Conservation (phyloP, 2,888 invertebrate species). For the Scaptomyza parva region DNA sequence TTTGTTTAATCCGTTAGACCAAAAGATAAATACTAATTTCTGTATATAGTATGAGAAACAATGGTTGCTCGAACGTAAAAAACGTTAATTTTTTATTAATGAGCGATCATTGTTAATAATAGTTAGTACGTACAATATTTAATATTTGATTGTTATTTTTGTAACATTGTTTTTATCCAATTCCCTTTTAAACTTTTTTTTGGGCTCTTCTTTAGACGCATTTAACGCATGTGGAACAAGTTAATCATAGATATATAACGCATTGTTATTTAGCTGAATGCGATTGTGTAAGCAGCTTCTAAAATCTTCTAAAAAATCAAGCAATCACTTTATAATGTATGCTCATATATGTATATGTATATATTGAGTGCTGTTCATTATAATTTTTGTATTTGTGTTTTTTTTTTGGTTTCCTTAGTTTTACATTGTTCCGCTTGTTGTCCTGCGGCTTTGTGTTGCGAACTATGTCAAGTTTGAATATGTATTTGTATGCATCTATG, state of each 20-base stretch:
- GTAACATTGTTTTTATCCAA: constrained; percentile 41
- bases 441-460: constrained; percentile 32
- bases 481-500: neutral
- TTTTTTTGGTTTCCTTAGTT: constrained; percentile 3
- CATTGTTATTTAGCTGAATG: constrained; percentile 85
- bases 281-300: constrained; percentile 84
- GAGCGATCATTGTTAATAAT: neutral
- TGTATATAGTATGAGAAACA: constrained; percentile 26
- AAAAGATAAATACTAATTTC: constrained; percentile 13
- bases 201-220: constrained; percentile 68
- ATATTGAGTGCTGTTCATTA: constrained; percentile 33
- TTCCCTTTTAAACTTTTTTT: constrained; percentile 23
- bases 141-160: constrained; percentile 59
- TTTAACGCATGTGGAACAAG: constrained; percentile 83
- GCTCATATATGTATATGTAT: constrained; percentile 1
- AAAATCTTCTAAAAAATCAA: constrained; percentile 45
- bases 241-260: constrained; percentile 83
- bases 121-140: constrained; percentile 10
- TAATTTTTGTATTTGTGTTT: constrained; percentile 14
- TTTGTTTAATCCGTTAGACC: neutral
- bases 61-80: neutral
- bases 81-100: neutral
- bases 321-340: constrained; percentile 20
- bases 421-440: constrained; percentile 38
- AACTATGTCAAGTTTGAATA: constrained; percentile 46